Evolutionary conservation across 2,797 vertebrate genomes (phyloP), one percentile per base, ranked within the genome.

Genomic region (Urosaurus nigricauda): DNA sequence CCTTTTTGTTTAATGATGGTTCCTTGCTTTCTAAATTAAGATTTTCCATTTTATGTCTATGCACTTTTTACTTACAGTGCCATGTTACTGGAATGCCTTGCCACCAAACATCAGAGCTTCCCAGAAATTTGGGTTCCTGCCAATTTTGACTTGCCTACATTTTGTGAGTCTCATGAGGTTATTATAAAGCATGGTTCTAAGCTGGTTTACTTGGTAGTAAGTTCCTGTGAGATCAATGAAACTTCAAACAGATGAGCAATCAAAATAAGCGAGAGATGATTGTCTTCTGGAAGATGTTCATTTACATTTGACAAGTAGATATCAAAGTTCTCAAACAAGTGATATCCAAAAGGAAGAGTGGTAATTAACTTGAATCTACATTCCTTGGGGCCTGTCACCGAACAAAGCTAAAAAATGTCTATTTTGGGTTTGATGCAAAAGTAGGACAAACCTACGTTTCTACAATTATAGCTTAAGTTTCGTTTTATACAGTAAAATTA

Each of bases 371-470:
- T 84, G 51, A 73, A 88, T 84, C 75, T 35, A 71, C 75, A 71
- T 47, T 24, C 63, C 63, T 65, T n/a, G 56, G 75, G 63, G 21
- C 73, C 43, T 85, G 37, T 80, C 29, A 19, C 32, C 35, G 68
- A 89, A 37, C 63, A 88, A 88, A 84, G 17, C 35, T 84, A 1
- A 60, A 43, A 71, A 63, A 88, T 71, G 21, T 35, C 82, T 79
- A 84, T 79, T 77, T 79, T 24, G 53, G 63, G 65, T 35, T 84
- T 63, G 71, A 84, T 84, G 75, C 37, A 84, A n/a, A n/a, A 84
- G 75, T 79, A 88, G 87, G 82, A n/a, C 82, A 88, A 78, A 83
- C 58, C 47, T 78, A 65, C 35, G 58, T 47, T 84, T 84, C 63
- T 79, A 60, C 51, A 84, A 71, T 84, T 84, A 47, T 79, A 24